Base-by-base conservation (phyloP, 2,113 vertebrate genomes). In the Lycocorax pyrrhopterus region DNA sequence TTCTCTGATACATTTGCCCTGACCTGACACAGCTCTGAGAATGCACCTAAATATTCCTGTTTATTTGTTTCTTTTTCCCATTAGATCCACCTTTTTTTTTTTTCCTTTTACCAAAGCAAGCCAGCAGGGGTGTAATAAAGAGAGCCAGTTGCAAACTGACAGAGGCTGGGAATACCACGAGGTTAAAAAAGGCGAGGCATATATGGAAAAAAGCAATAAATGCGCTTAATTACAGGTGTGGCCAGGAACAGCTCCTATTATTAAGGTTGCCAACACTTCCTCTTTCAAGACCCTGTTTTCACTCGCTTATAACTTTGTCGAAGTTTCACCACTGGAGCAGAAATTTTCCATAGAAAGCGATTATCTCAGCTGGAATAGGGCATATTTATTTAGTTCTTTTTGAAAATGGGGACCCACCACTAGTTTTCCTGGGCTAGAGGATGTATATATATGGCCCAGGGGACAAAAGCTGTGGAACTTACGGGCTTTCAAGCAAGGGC, bases 131-230 rank as follows among this genome's bases (percentile, higher is more conserved):
- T 94, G 20, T 89, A 94, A 80, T 53, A 86, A 86, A n/a, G 66
- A 75, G 53, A 88, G 52, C 43, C 46, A 86, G 32, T 19, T 74
- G 59, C 68, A 74, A 93, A 90, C 35, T 81, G 39, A 47, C 16
- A 75, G 72, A 78, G 82, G 76, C 43, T 78, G 68, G 76, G 73
- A 94, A 89, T 74, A 88, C 56, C 76, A 87, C 0, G 0, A 84
- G 69, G 86, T 81, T 89, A 75, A 89, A 91, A 90, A 95, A 93
- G 69, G 86, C 2, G 29, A 93, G 39, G 47, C 64, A 37, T 78
- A 52, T 52, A 91, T 81, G 83, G 90, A 72, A 86, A 94, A 95
- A 94, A 89, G 12, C 90, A 96, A 84, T 92, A 81, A 96, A 93
- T 60, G 58, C 2, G 2, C 22, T 88, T 96, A 95, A 96, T 95